These are phyloP conservation scores for Philereme vetulata DNA, from an alignment of 2,888 invertebrate species.

Conservation along the genomic window DNA sequence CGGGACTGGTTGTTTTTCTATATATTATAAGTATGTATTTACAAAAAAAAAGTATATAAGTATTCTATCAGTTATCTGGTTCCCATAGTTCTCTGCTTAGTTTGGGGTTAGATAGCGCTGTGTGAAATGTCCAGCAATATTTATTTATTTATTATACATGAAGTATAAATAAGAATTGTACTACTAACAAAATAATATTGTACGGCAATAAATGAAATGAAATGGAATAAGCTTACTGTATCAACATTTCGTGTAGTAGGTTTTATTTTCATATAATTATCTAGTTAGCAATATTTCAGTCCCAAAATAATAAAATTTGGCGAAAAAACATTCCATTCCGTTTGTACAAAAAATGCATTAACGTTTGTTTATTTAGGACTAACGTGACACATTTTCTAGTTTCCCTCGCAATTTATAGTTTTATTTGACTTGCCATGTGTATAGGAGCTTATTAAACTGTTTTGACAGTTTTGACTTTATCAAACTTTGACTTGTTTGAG, in stretches of 20 bases:
- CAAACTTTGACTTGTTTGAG: background rate
- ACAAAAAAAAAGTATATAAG: too few relatives aligned
- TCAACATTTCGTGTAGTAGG: background rate
- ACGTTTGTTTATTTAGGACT: constrained; percentile 40
- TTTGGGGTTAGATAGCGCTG: too few relatives aligned
- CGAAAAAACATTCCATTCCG: constrained; percentile 12
- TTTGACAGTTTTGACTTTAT: background rate
- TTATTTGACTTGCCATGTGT: constrained; percentile 24
- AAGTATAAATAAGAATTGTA: too few relatives aligned
- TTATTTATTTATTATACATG: too few relatives aligned
- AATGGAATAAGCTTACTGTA: background rate
- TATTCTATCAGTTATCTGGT: too few relatives aligned
- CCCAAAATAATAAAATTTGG: constrained; percentile 16
- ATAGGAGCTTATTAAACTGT: background rate
- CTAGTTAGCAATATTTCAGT: constrained; percentile 2
- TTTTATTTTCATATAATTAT: background rate
- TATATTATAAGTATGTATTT: too few relatives aligned
- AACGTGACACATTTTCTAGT: constrained; percentile 26
- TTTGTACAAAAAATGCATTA: constrained; percentile 28
- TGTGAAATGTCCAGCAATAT: too few relatives aligned
- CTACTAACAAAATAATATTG: too few relatives aligned
- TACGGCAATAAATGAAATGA: too few relatives aligned
- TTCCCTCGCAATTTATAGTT: constrained; percentile 20
- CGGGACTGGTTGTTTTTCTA: too few relatives aligned
- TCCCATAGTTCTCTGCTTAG: too few relatives aligned